A percentile compares a stretch with the other conserved stretches of the same genome.
Evolutionary conservation across 2,888 invertebrate genomes (phyloP).

Genomic region (Caenorhabditis virilis): DNA sequence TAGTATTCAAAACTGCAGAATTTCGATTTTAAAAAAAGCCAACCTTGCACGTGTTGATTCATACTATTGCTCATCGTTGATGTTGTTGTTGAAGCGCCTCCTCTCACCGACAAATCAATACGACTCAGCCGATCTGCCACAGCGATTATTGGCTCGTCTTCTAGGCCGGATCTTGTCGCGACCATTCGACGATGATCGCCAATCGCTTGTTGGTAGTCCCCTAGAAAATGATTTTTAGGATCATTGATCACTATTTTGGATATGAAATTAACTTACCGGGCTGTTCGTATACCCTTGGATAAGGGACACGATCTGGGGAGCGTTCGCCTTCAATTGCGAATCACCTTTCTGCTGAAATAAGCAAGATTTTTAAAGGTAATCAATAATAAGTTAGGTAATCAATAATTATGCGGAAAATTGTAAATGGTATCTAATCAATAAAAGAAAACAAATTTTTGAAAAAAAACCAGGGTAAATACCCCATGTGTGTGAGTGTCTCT

Average conservation of each 20-base stretch:
- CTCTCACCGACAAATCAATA: not conserved
- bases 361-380: not conserved
- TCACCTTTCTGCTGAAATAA: conserved; percentile 3
- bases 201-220: not conserved
- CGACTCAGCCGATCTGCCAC: not conserved
- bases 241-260: not conserved
- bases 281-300: conserved; percentile 8
- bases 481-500: no score
- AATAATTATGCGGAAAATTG: no score
- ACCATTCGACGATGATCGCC: not conserved
- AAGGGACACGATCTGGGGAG: conserved; percentile 6
- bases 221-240: not conserved
- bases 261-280: not conserved
- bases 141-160: not conserved
- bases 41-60: conserved; percentile 1
- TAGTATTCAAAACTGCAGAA: no score
- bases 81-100: not conserved
- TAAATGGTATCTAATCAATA: no score
- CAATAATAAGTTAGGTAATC: not conserved
- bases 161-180: not conserved
- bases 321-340: conserved; percentile 7
- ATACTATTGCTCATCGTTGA: conserved; percentile 7
- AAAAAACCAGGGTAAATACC: no score
- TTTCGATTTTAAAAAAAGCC: not conserved
- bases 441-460: no score